Base-by-base conservation (phyloP, 2,113 vertebrate genomes). In the Ornithorhynchus anatinus region DNA sequence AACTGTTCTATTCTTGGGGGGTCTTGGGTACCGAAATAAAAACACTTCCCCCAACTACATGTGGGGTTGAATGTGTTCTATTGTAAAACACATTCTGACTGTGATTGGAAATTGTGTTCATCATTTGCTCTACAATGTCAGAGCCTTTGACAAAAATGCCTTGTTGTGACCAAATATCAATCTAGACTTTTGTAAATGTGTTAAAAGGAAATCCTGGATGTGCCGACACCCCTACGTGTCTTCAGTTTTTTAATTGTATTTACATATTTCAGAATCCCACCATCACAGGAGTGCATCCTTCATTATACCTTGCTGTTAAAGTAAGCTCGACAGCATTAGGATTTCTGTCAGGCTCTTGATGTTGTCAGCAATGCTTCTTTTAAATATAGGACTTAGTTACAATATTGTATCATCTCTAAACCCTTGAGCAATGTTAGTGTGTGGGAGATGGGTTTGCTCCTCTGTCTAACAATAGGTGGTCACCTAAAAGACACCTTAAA, bases 391-490 rank as follows among this genome's bases (percentile, higher is more conserved):
- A 56, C 11, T 33, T 27, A 59, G 23, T 29, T 40, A 38, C 16
- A 50, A 62, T 36, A 33, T 62, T 29, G 52, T 60, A 52, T 72
- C 5, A 36, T 72, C 31, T 29, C 50, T 80, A 37, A 68, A 79
- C 59, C 31, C 27, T 81, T 42, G 51, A 27, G 59, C 19, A 80
- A 9, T 51, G 37, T 77, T 66, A 53, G 71, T 62, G 52, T n/a
- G n/a, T 54, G 25, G 65, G 8, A 75, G 56, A 62, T 58, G 74
- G 22, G 59, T 42, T 75, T 44, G 44, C 14, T 6, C 8, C 14
- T 54, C 72, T 45, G 50, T 1, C 78, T 75, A 85, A 88, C 85
- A 90, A 89, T 86, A 65, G 72, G 59, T 85, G 83, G 67, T 75
- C 80, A 83, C 69, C 36, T 57, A 75, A 75, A 70, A 81, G 61